Conservation (phyloP, 2,888 invertebrate genomes). For the Cosmia trapezina region DNA sequence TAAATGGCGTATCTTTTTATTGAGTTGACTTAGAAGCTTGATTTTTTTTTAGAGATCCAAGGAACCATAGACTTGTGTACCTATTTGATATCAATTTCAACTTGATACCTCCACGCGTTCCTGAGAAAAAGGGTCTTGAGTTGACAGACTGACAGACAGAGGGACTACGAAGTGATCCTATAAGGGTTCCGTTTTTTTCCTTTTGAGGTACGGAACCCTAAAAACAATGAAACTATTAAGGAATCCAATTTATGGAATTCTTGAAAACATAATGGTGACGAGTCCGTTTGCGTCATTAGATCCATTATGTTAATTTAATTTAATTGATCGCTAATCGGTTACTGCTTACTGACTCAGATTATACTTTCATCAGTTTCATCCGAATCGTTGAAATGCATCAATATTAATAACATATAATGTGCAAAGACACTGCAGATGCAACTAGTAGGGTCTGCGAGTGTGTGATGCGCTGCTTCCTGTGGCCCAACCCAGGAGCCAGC, state of each 20-base stretch:
- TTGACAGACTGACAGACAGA: too few species aligned
- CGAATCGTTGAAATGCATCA: neutral
- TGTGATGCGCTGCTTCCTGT: slow-evolving; percentile 53
- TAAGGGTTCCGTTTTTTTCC: too few species aligned
- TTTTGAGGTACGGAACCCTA: neutral
- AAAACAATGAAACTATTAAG: neutral
- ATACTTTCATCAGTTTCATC: neutral
- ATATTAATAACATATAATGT: neutral
- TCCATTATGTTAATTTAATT: slow-evolving; percentile 4
- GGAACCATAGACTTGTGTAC: too few species aligned
- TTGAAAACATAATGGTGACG: slow-evolving; percentile 9
- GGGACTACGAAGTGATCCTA: too few species aligned
- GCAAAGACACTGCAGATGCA: slow-evolving; percentile 5
- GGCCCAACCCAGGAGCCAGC: slow-evolving; percentile 25
- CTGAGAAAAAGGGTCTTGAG: too few species aligned
- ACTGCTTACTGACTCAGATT: slow-evolving; percentile 2
- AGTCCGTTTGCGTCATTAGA: neutral
- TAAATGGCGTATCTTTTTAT: too few species aligned
- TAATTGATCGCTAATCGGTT: slow-evolving; percentile 9
- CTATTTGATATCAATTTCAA: too few species aligned
- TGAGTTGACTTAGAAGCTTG: too few species aligned
- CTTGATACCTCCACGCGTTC: too few species aligned
- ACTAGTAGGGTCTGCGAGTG: slow-evolving; percentile 22
- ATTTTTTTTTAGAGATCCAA: too few species aligned
- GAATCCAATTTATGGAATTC: neutral